These are phyloP conservation scores for Protaetia brevitarsis DNA, from an alignment of 1,140 invertebrate genomes.

Conservation along the genomic window DNA sequence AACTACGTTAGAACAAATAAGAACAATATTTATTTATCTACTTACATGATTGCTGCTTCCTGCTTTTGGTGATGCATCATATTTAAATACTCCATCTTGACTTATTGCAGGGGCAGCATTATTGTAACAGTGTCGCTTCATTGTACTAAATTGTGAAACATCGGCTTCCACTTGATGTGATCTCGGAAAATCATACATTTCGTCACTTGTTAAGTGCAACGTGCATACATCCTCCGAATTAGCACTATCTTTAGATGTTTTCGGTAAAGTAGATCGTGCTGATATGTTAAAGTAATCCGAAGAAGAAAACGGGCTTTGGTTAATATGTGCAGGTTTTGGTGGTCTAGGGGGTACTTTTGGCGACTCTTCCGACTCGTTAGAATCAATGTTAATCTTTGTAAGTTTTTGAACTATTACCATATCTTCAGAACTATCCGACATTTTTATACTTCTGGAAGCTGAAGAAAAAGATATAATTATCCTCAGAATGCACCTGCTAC, in stretches of 20 bases:
- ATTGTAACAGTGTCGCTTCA: slow-evolving; percentile 62
- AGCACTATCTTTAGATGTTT: background rate
- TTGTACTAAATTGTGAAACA: slow-evolving; percentile 35
- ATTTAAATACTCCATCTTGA: slow-evolving; percentile 57
- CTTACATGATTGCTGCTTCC: slow-evolving; percentile 34
- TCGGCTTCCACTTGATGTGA: slow-evolving; percentile 55
- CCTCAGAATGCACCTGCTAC: no score
- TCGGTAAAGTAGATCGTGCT: slow-evolving; percentile 27
- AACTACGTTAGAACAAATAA: no score
- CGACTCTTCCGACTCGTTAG: slow-evolving; percentile 24
- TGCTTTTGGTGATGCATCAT: slow-evolving; percentile 51
- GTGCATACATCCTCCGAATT: background rate
- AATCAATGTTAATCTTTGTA: slow-evolving; percentile 42
- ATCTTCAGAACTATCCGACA: slow-evolving; percentile 55
- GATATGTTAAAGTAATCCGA: slow-evolving; percentile 55
- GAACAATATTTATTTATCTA: slow-evolving; percentile 8
- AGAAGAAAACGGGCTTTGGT: slow-evolving; percentile 45
- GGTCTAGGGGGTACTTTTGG: slow-evolving; percentile 63
- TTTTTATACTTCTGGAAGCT: slow-evolving; percentile 40
- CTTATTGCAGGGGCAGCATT: slow-evolving; percentile 61
- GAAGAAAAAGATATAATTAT: no score
- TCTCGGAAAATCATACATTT: slow-evolving; percentile 71
- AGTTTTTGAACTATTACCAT: slow-evolving; percentile 58
- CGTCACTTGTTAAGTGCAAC: slow-evolving; percentile 51
- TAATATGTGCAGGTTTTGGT: slow-evolving; percentile 68